Evolutionary conservation across 2,797 vertebrate genomes (phyloP).

Genomic region (Staurois parvus): DNA sequence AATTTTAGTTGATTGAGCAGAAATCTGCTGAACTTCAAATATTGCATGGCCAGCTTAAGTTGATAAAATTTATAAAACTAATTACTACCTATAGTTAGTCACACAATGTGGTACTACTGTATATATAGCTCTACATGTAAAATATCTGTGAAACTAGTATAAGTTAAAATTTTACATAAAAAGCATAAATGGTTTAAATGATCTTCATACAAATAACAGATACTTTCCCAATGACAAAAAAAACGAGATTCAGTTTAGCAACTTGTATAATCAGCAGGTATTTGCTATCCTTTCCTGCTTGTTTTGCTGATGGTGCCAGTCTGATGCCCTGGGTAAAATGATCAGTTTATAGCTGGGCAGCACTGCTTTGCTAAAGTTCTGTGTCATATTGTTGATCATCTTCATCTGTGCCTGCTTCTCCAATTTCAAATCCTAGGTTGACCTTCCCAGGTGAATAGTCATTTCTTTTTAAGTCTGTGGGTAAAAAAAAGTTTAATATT

Average conservation of each 20-base stretch:
- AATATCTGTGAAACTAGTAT: too few relatives aligned
- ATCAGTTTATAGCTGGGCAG: neutral
- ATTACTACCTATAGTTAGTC: too few relatives aligned
- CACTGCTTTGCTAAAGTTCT: slow-evolving; percentile 67
- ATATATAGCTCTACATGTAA: too few relatives aligned
- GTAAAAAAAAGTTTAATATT: slow-evolving; percentile 49
- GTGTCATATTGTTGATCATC: slow-evolving; percentile 69
- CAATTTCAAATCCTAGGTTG: slow-evolving; percentile 66
- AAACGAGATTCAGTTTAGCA: neutral
- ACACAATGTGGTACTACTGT: too few relatives aligned
- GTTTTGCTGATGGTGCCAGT: neutral
- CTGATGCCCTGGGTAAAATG: slow-evolving; percentile 13
- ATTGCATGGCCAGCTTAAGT: too few relatives aligned
- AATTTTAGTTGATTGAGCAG: too few relatives aligned
- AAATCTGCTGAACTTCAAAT: too few relatives aligned
- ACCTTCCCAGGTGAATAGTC: slow-evolving; percentile 71
- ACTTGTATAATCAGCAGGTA: neutral
- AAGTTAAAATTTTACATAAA: neutral
- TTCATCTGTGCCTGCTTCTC: slow-evolving; percentile 57
- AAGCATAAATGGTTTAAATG: neutral
- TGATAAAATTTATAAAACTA: too few relatives aligned
- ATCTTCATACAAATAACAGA: neutral
- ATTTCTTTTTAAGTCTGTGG: slow-evolving; percentile 86
- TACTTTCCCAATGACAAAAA: neutral
- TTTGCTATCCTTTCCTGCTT: neutral